A percentile compares a stretch with the other conserved stretches of the same genome.
phyloP scores from a whole-genome alignment of 2,113 vertebrate genomes.

The Condylura cristata region DNA sequence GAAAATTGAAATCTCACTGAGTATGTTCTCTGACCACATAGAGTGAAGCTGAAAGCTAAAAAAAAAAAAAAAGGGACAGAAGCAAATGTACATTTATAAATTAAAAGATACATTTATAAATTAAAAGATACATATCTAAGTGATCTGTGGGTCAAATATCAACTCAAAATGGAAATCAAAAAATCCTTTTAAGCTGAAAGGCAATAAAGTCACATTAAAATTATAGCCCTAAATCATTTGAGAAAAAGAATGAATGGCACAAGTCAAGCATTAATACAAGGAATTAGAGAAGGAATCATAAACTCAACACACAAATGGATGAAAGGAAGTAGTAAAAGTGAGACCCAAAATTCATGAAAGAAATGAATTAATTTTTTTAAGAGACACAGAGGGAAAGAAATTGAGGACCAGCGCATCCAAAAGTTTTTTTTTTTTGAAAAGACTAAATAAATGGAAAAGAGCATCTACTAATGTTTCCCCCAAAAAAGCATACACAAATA shows the following conservation, averaged over 20 bases:
- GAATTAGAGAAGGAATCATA: background rate
- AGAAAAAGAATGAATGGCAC: background rate
- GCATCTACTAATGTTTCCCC: background rate
- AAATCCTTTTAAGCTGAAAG: background rate
- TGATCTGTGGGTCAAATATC: background rate
- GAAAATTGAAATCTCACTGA: background rate
- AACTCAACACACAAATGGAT: background rate
- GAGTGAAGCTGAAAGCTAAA: background rate
- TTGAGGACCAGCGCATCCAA: background rate
- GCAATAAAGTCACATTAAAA: background rate
- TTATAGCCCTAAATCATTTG: background rate
- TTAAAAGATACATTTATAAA: background rate
- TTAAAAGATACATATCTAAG: background rate
- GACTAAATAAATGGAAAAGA: background rate
- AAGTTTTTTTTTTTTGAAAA: background rate
- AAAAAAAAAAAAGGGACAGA: background rate
- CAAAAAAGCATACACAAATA: background rate
- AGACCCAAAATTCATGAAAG: background rate
- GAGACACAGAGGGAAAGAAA: background rate
- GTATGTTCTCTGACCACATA: background rate
- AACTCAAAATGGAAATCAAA: background rate
- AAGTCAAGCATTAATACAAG: background rate
- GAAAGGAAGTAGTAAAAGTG: background rate
- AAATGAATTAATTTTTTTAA: background rate
- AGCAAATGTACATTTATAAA: background rate